Base-by-base conservation (phyloP, 1,140 invertebrate genomes). In the Lordiphosa stackelbergi region DNA sequence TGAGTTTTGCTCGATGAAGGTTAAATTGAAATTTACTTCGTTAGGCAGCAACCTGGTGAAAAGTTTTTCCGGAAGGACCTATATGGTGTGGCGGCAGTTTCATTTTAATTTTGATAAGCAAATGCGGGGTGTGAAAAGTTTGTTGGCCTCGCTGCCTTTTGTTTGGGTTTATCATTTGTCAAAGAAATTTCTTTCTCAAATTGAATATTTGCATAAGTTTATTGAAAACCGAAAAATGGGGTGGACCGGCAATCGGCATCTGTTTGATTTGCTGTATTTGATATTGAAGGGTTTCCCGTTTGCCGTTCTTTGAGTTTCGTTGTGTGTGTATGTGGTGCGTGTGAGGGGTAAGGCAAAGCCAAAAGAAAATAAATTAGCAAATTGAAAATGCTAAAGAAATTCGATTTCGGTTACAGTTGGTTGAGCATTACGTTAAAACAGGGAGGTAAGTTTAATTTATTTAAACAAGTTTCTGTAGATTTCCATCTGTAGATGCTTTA, bases 1-100 rank as follows among this genome's bases (percentile, higher is more conserved):
- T 83, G 77, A 79, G 77, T 83, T 83, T 69, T 69, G 56, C 69
- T 78, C 78, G 79, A 85, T 78, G 79, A 83, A 84, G 77, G 77
- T 85, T 83, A 83, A 83, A 83, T 83, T 83, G 79, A 85, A 85
- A 85, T 84, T 83, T 83, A 84, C 72, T 70, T 78, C 61, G 73
- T 61, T 54, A 34, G 19, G 22, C 4, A 24, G 22, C 22, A 79
- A 74, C 61, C 75, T 66, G 66, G 48, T 71, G 56, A 64, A 79
- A 79, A 79, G 61, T 79, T 75, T 69, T 52, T 28, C 24, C 42
- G 66, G 28, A 31, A 70, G 43, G 7, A 54, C 61, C 75, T 63
- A 61, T 52, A 63, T 68, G 63, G 57, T 43, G 11, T 54, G 34
- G 51, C 41, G 70, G 62, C 47, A 58, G 68, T 70, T 75, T 64